Base-by-base conservation (phyloP, 1,140 invertebrate species). In the Subanguina moxae region DNA sequence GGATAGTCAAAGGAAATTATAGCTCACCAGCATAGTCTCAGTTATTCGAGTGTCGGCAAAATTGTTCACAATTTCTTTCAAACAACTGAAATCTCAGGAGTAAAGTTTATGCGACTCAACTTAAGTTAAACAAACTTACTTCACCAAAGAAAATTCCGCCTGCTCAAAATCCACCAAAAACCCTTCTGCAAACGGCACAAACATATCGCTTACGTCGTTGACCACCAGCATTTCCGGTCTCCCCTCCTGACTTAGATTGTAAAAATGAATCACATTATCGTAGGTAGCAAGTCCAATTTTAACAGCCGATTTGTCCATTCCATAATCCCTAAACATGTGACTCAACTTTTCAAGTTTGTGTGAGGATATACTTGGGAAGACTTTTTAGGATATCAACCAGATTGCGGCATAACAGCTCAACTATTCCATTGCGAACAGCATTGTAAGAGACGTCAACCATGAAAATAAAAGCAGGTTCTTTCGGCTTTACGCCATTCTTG, bases 201-300 rank as follows among this genome's bases (percentile, higher is more conserved):
- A 98, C 87, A 97, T 91, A 82, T 97, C 94, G 45, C 90, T 87
- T 32, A 94, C 88, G 85, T 98, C 95, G 9, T 92, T 91, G 0
- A 97, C 93, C n/a, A 96, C 90, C 86, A 97, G 87, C 94, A 97
- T 97, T 86, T 94, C 91, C 0, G 92, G 93, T 79, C 92, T 90
- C 15, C 89, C 90, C 65, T 93, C 86, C 43, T 84, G 86, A 68
- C 88, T 87, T 38, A 97, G 88, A 83, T 97, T 97, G 82, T 96
- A 97, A 84, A 97, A 97, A 84, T 98, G 93, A 30, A 98, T 90
- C 13, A 90, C 90, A 75, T 90, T 91, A 78, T 91, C 91, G 84
- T 96, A 97, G 0, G 94, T 97, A 56, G 95, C 93, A 85, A 97
- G 93, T 19, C 94, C 94, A 68, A 97, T 90, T 83, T 87, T 88